These are phyloP conservation scores for Chorisops tibialis DNA, from an alignment of 2,888 invertebrate genomes.

Conservation along the genomic window DNA sequence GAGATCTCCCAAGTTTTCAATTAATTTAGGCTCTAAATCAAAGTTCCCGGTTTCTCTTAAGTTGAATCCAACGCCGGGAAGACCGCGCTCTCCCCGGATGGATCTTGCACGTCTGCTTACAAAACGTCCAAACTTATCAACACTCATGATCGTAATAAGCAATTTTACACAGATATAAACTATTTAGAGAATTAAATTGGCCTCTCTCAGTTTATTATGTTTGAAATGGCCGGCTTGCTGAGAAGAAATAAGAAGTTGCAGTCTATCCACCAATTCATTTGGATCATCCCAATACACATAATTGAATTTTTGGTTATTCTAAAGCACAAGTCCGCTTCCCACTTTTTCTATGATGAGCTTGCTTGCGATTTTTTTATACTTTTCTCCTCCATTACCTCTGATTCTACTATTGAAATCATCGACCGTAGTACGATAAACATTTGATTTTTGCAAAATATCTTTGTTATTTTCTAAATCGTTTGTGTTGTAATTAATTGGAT, in stretches of 20 bases:
- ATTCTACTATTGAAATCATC: conserved; percentile 7
- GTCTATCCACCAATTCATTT: conserved; percentile 41
- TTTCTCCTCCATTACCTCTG: conserved; percentile 11
- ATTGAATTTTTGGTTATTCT: conserved; percentile 17
- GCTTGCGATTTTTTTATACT: conserved; percentile 14
- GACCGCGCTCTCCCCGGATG: neutral
- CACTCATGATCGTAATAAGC: too few species aligned
- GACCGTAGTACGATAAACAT: conserved; percentile 6
- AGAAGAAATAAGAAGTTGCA: conserved; percentile 40
- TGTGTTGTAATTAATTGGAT: conserved; percentile 8
- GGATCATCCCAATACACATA: conserved; percentile 40
- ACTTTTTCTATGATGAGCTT: neutral
- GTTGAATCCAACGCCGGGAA: neutral
- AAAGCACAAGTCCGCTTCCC: conserved; percentile 7
- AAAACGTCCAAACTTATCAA: too few species aligned
- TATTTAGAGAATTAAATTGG: too few species aligned
- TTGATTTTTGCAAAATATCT: too few species aligned
- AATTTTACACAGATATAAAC: too few species aligned
- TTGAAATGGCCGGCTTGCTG: conserved; percentile 39
- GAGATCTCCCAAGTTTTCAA: conserved; percentile 3
- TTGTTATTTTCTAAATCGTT: too few species aligned
- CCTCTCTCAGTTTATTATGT: too few species aligned
- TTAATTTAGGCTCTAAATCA: neutral
- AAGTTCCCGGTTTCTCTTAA: neutral
- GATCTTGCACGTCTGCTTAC: too few species aligned